Evolutionary conservation across 2,113 vertebrate species (phyloP), one percentile per base, ranked within the genome.

Genomic region (Trogon surrucura): DNA sequence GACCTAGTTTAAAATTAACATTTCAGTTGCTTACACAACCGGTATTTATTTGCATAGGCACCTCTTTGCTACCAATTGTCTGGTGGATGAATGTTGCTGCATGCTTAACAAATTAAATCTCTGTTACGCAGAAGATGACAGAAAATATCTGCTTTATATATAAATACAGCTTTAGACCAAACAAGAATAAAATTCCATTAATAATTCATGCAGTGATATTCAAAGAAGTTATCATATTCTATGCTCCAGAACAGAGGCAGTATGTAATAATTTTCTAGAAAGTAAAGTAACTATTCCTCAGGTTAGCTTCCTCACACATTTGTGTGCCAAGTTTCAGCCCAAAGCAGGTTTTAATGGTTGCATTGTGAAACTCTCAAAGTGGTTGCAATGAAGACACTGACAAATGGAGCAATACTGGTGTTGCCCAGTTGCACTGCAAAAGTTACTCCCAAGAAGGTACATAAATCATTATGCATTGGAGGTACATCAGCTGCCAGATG

Each of bases 91-190:
- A 13, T 51, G n/a, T 45, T 81, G 54, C 27, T 86, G 2, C 90
- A 22, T 53, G 29, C 38, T 61, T 86, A 89, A 73, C 20, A 66
- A 88, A 80, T 88, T 93, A 75, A 66, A 78, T 4, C 27, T 93
- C 61, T 78, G 38, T 77, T 94, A 82, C 71, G 25, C 45, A 69
- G 71, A 83, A 30, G 34, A 51, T 77, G 45, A 72, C 45, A 91
- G 85, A 80, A 95, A 95, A 92, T 78, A 62, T 60, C 62, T 95
- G 18, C 34, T 82, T 81, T 67, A 65, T 91, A 45, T 91, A 45
- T 72, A 95, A 93, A 85, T 81, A 83, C 41, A 94, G 36, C 54
- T 95, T 92, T 69, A 88, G 45, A 85, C n/a, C 16, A 93, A 94
- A 83, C 4, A 64, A 77, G 44, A 93, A 87, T 34, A 85, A 95